These are phyloP conservation scores for Rhynchonycteris naso DNA, from an alignment of 2,797 vertebrate genomes.

Conservation along the genomic window DNA sequence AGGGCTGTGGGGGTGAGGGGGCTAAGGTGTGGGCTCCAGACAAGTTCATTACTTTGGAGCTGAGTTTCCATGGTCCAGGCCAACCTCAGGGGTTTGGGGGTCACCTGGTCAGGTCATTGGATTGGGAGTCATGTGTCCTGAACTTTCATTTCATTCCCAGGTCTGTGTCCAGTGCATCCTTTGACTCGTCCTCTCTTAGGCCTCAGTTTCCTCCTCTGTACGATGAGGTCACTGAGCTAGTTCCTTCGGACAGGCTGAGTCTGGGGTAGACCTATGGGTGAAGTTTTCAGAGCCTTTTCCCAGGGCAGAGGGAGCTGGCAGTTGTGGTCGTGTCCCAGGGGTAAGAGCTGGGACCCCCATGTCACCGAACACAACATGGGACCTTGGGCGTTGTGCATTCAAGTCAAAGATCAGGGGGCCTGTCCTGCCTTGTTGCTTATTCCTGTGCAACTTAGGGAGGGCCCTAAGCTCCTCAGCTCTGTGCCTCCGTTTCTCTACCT, in stretches of 20 bases:
- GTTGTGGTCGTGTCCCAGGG: neutral
- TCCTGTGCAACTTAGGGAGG: neutral
- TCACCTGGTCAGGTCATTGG: neutral
- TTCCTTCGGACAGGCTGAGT: neutral
- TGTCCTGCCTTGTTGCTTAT: neutral
- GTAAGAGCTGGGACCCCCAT: neutral
- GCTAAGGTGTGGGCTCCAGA: accelerated
- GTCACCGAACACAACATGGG: accelerated
- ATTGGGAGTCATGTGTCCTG: neutral
- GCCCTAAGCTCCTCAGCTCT: neutral
- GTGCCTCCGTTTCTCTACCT: neutral
- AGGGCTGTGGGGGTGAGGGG: neutral
- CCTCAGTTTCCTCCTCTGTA: neutral
- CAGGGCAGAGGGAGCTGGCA: neutral
- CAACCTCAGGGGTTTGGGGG: neutral
- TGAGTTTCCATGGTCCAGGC: neutral
- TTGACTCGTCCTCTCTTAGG: neutral
- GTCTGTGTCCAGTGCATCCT: neutral
- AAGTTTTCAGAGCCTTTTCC: neutral
- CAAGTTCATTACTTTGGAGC: neutral
- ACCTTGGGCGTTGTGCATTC: neutral
- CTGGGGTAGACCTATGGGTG: accelerated
- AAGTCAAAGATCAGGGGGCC: neutral
- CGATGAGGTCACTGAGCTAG: neutral
- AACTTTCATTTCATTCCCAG: neutral